A percentile compares a stretch with the other conserved stretches of the same genome.
Evolutionary conservation across 2,888 invertebrate genomes (phyloP).

Genomic region (Temnothorax unifasciatus): DNA sequence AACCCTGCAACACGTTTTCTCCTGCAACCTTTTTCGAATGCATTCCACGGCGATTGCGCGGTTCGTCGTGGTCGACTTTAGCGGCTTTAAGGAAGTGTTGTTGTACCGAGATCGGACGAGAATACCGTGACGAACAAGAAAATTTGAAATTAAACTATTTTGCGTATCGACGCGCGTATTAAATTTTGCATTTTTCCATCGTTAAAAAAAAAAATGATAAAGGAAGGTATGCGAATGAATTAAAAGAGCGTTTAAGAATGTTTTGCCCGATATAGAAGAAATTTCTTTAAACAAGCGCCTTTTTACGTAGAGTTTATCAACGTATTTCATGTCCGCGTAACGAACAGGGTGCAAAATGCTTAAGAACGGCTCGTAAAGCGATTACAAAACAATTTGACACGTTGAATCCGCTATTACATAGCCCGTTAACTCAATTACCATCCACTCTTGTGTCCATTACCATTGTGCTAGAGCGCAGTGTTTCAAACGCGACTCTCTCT

Average conservation of each 20-base stretch:
- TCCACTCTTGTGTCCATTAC: slow-evolving; percentile 60
- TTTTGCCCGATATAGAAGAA: neutral
- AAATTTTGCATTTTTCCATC: neutral
- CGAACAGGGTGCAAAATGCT: slow-evolving; percentile 49
- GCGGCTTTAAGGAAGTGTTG: slow-evolving; percentile 31
- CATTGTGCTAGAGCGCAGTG: slow-evolving; percentile 45
- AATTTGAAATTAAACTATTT: slow-evolving; percentile 3
- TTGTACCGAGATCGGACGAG: slow-evolving; percentile 18
- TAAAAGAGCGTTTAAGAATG: neutral
- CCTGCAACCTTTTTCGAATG: slow-evolving; percentile 29
- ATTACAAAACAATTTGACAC: slow-evolving; percentile 62
- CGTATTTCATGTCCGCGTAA: slow-evolving; percentile 29
- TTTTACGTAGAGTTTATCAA: slow-evolving; percentile 37
- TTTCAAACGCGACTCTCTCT: slow-evolving; percentile 51
- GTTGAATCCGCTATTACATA: slow-evolving; percentile 67
- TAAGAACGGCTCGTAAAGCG: slow-evolving; percentile 55
- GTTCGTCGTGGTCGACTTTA: slow-evolving; percentile 27
- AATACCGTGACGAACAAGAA: slow-evolving; percentile 5
- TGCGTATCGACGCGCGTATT: neutral
- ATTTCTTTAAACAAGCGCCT: neutral
- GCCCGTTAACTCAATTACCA: slow-evolving; percentile 73
- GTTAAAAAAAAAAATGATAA: neutral
- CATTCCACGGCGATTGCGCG: slow-evolving; percentile 48
- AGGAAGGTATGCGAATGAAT: neutral
- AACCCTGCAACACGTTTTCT: slow-evolving; percentile 42